Evolutionary conservation across 1,140 invertebrate species (phyloP), one percentile per base, ranked within the genome.

Genomic region (Leptestheria dahalacensis): DNA sequence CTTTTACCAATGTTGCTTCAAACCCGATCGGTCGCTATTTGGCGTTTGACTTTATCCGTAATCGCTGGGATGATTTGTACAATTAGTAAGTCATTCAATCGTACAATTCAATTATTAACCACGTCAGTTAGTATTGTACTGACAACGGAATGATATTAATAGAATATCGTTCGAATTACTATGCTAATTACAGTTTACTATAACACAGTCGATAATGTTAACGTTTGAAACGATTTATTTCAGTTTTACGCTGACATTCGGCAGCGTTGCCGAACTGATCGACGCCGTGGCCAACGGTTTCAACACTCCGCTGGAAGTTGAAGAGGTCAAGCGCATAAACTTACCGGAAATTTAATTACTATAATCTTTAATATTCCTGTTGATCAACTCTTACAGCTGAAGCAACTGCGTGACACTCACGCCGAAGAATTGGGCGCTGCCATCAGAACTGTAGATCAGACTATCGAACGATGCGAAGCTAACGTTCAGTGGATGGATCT

Each of bases 401-500:
- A 29, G 26, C 41, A 48, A 33, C 33, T 72, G 61, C 66, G 66
- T 60, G 61, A 64, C 2, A 60, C 61, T 1, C 61, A 70, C 48
- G 48, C 64, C 20, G 57, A 67, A 33, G 61, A 75, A 41, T 72
- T 88, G 3, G 82, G 82, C 3, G 73, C 76, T 1, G 79, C 78
- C 0, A 71, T 74, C 1, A 71, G 87, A 60, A 80, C 84, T 1
- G 79, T 87, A 0, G 77, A 84, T 60, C 88, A 91, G 72, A 79
- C 84, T 0, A 73, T 91, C 2, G 88, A 92, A 67, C 78, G 84
- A 51, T 81, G 82, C 0, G 77, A 83, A 66, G 80, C 83, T 2
- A 91, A 91, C 66, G 80, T 89, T 0, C 75, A 80, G 53, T 93
- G 88, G 88, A 82, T 87, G 75, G 72, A 83, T 21, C 75, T 72